These are phyloP conservation scores for Drosophila obscura DNA, from an alignment of 1,140 invertebrate genomes.

Conservation along the genomic window DNA sequence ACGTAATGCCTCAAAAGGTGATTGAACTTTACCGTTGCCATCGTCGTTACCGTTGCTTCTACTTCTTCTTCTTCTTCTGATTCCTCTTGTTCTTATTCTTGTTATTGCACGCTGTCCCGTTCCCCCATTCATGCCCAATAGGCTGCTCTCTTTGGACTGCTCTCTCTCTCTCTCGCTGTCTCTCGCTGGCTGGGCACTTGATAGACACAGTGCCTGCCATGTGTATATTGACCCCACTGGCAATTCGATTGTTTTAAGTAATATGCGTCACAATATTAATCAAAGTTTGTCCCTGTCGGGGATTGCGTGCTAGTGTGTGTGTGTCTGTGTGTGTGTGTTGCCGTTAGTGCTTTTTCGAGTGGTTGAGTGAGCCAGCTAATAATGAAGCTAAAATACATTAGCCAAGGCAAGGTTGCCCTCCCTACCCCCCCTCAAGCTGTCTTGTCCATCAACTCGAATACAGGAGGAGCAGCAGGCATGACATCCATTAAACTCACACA, in stretches of 20 bases:
- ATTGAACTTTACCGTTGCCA: constrained; percentile 45
- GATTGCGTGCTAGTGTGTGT: background rate
- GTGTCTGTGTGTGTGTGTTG: background rate
- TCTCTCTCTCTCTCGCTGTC: constrained; percentile 2
- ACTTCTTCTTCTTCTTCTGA: constrained; percentile 17
- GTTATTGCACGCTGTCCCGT: background rate
- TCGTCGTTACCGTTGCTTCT: constrained; percentile 36
- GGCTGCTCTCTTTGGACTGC: background rate
- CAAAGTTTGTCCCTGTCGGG: constrained; percentile 17
- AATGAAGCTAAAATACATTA: no score
- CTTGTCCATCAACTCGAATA: no score
- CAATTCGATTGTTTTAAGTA: constrained; percentile 41
- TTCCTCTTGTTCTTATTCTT: constrained; percentile 7
- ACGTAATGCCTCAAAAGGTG: constrained; percentile 54
- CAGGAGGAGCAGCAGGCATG: no score
- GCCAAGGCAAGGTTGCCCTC: no score
- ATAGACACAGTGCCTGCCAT: background rate
- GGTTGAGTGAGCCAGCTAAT: no score
- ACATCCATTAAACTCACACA: no score
- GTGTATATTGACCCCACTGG: constrained; percentile 17
- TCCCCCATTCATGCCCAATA: constrained; percentile 19
- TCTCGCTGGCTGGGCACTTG: constrained; percentile 6
- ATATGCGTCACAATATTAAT: constrained; percentile 36
- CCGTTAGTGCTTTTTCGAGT: no score
- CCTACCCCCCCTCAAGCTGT: no score